Evolutionary conservation across 2,797 vertebrate genomes (phyloP).

Genomic region (Acrossocheilus fasciatus): DNA sequence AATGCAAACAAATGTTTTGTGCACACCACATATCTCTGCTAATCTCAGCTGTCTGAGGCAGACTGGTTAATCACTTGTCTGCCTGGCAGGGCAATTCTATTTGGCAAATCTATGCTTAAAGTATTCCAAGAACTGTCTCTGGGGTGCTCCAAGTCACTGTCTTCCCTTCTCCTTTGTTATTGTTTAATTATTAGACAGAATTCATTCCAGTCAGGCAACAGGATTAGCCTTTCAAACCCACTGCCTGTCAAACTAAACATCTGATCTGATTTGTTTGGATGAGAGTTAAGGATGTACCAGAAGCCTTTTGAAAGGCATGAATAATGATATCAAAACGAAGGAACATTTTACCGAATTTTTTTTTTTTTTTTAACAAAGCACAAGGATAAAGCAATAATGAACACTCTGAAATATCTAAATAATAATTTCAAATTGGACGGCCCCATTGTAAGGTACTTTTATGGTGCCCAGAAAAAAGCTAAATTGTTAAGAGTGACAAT

Average conservation of each 20-base stretch:
- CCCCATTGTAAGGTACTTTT: background rate
- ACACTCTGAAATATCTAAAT: background rate
- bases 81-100: constrained; percentile 61
- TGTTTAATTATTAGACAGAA: constrained; percentile 62
- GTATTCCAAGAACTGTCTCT: constrained; percentile 62
- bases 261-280: constrained; percentile 40
- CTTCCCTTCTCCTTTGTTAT: constrained; percentile 54
- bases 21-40: constrained; percentile 51
- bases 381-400: background rate
- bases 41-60: constrained; percentile 61
- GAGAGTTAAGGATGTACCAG: constrained; percentile 3
- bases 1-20: constrained; percentile 44
- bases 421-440: background rate
- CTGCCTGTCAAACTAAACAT: constrained; percentile 54
- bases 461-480: background rate
- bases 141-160: constrained; percentile 55
- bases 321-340: constrained; percentile 6
- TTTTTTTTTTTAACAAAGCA: background rate
- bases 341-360: background rate
- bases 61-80: constrained; percentile 64
- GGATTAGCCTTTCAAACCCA: constrained; percentile 50
- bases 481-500: background rate
- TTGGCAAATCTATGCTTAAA: constrained; percentile 60
- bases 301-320: constrained; percentile 10
- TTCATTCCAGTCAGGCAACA: constrained; percentile 55